Percentiles rank a stretch among this genome's conserved stretches.
These are phyloP conservation scores for Danio aesculapii DNA, from an alignment of 2,797 vertebrate species.

Conservation along the genomic window DNA sequence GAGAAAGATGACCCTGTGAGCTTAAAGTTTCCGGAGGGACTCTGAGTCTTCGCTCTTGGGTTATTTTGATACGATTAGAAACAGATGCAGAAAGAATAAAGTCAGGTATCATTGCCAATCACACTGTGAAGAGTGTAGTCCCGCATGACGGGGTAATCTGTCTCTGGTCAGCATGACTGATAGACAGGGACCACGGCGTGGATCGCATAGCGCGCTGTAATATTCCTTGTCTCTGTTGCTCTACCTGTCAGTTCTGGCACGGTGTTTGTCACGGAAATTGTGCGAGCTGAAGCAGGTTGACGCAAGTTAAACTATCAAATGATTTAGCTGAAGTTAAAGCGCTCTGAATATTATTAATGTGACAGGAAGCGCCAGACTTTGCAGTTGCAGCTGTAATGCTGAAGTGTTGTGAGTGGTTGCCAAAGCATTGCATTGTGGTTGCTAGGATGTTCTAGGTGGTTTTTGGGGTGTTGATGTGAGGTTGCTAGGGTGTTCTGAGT, in stretches of 20 bases:
- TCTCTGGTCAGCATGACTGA: constrained; percentile 58
- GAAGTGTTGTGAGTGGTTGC: neutral
- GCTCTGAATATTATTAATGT: neutral
- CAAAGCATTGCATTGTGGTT: neutral
- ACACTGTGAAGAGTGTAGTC: constrained; percentile 51
- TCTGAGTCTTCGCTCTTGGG: constrained; percentile 50
- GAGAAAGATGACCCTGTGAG: constrained; percentile 55
- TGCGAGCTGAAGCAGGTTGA: neutral
- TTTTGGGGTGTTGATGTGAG: neutral
- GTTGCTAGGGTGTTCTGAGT: neutral
- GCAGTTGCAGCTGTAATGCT: neutral
- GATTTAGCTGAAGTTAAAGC: constrained; percentile 10
- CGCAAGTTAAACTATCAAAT: neutral
- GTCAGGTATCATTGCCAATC: constrained; percentile 48
- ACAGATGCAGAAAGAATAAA: constrained; percentile 53
- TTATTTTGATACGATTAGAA: constrained; percentile 56
- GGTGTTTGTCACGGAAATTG: constrained; percentile 30
- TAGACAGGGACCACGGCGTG: constrained; percentile 59
- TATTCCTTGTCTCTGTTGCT: constrained; percentile 34
- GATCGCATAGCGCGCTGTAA: constrained; percentile 29
- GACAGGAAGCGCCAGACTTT: neutral
- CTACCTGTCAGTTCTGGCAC: constrained; percentile 46
- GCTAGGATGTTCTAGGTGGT: neutral
- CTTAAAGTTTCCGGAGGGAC: constrained; percentile 52
- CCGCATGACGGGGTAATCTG: constrained; percentile 55